Percentiles rank a stretch among this genome's conserved stretches.
Evolutionary conservation across 2,113 vertebrate species (phyloP).

Genomic region (Tachuris rubrigastra): DNA sequence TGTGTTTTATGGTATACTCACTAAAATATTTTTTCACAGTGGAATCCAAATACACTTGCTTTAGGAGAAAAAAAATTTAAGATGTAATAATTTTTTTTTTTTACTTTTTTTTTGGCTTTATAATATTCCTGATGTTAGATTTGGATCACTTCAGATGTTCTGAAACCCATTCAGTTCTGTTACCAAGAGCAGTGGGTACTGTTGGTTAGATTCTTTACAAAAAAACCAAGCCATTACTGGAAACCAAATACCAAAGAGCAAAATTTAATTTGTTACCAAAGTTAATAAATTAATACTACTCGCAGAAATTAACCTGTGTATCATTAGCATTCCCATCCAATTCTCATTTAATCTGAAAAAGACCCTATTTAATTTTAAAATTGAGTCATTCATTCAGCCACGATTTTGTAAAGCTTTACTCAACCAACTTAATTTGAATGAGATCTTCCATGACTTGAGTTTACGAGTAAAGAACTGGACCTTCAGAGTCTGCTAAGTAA

Average conservation of each 20-base stretch:
- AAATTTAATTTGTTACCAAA: not conserved
- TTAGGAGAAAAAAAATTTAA: slow-evolving; percentile 52
- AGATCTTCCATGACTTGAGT: not conserved
- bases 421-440: not conserved
- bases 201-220: not conserved
- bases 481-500: not conserved
- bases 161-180: not conserved
- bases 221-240: not conserved
- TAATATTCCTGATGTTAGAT: not conserved
- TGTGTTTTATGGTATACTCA: slow-evolving; percentile 39
- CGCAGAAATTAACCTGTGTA: not conserved
- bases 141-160: not conserved
- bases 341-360: not conserved
- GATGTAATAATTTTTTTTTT: not conserved
- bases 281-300: not conserved
- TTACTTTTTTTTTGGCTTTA: not conserved
- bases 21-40: slow-evolving; percentile 58
- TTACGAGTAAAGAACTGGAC: not conserved
- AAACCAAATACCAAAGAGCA: not conserved
- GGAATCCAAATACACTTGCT: slow-evolving; percentile 40
- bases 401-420: not conserved
- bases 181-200: not conserved
- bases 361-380: not conserved
- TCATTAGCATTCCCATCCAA: not conserved
- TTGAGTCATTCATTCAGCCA: accelerated